These are phyloP conservation scores for Papilio demoleus DNA, from an alignment of 2,888 invertebrate species.

Conservation along the genomic window DNA sequence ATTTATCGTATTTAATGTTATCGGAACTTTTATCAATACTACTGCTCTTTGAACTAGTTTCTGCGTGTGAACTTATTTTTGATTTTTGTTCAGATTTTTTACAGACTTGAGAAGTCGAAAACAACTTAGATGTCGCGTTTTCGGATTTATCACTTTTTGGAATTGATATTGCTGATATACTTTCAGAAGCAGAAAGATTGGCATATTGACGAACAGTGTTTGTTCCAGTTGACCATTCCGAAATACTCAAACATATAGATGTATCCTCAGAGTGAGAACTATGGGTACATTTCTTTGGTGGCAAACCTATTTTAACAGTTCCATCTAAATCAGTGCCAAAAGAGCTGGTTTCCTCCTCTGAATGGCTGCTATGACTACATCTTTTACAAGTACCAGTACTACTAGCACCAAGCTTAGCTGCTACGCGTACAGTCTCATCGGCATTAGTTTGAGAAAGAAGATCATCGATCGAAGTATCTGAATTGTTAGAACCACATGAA, in stretches of 20 bases:
- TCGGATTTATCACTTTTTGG: conserved; percentile 85
- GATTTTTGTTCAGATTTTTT: conserved; percentile 81
- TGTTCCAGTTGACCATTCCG: conserved; percentile 94
- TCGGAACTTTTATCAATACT: conserved; percentile 83
- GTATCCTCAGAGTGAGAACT: conserved; percentile 94
- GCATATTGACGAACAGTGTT: conserved; percentile 92
- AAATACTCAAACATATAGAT: conserved; percentile 92
- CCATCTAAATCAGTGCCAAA: conserved; percentile 91
- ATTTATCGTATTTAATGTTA: conserved; percentile 83
- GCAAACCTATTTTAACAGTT: conserved; percentile 90
- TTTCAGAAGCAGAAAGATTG: conserved; percentile 88
- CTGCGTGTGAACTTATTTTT: conserved; percentile 71
- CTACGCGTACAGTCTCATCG: conserved; percentile 82
- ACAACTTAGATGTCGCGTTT: conserved; percentile 81
- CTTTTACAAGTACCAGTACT: conserved; percentile 83
- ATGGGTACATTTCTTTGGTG: conserved; percentile 92
- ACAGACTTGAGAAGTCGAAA: conserved; percentile 81
- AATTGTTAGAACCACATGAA: conserved; percentile 85
- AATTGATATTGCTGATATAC: conserved; percentile 84
- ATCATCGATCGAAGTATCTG: conserved; percentile 86
- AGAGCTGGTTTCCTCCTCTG: conserved; percentile 89
- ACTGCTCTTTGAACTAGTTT: conserved; percentile 84
- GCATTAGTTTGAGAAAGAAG: conserved; percentile 83
- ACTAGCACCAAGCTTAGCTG: conserved; percentile 76
- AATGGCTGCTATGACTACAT: conserved; percentile 88